Evolutionary conservation across 2,888 invertebrate species (phyloP).

Genomic region (Eupsilia transversa): DNA sequence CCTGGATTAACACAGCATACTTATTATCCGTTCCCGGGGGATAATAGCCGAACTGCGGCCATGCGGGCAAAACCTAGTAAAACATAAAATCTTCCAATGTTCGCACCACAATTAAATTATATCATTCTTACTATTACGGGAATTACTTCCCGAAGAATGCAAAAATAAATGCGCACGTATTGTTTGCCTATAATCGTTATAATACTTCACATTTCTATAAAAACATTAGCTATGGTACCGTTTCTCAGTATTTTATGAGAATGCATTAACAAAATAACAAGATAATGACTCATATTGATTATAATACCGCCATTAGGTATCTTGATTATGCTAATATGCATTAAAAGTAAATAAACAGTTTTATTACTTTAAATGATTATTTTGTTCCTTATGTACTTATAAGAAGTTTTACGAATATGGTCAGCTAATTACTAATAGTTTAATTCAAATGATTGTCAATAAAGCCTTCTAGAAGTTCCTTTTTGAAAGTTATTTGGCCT

Average conservation of each 20-base stretch:
- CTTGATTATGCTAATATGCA: constrained; percentile 27
- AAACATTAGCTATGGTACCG: background rate
- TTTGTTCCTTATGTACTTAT: constrained; percentile 13
- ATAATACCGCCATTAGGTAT: constrained; percentile 6
- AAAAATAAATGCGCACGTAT: background rate
- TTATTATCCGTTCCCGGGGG: no score
- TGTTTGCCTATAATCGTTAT: constrained; percentile 1
- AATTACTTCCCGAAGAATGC: no score
- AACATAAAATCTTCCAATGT: background rate
- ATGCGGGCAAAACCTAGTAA: no score
- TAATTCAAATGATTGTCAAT: background rate
- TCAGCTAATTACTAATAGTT: background rate
- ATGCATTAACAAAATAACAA: constrained; percentile 31
- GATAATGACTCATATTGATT: constrained; percentile 29
- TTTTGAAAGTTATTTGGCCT: constrained; percentile 6
- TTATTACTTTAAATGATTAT: constrained; percentile 11
- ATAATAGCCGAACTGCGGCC: no score
- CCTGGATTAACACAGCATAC: no score
- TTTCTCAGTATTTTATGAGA: constrained; percentile 31
- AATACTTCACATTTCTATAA: background rate
- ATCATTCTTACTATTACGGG: background rate
- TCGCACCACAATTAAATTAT: background rate
- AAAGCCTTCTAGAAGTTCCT: background rate
- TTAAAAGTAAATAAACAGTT: constrained; percentile 37
- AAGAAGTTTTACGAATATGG: background rate